These are phyloP conservation scores for Cheilosia vernalis DNA, from an alignment of 2,888 invertebrate species.

Conservation along the genomic window DNA sequence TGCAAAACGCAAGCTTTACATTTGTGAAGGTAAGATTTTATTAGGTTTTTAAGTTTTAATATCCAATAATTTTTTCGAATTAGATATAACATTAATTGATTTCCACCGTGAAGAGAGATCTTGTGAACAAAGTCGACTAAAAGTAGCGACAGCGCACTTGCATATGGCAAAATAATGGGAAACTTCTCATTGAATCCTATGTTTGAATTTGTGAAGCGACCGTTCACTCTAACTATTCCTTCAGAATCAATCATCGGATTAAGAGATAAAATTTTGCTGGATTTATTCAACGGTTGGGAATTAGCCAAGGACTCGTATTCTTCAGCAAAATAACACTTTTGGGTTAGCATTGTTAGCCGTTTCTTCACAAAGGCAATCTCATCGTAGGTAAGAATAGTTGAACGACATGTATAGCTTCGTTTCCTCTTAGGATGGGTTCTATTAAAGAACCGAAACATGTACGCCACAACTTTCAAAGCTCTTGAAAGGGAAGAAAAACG, in stretches of 20 bases:
- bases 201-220: slow-evolving; percentile 3
- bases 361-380: slow-evolving; percentile 5
- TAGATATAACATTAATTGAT: too few relatives aligned
- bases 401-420: background rate
- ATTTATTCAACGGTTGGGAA: background rate
- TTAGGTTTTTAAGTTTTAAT: too few relatives aligned
- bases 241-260: slow-evolving; percentile 4
- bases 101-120: too few relatives aligned
- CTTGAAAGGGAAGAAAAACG: background rate
- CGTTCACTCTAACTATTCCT: slow-evolving; percentile 2
- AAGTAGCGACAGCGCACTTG: too few relatives aligned
- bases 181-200: slow-evolving; percentile 18
- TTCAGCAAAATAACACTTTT: slow-evolving; percentile 10
- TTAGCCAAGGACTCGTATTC: slow-evolving; percentile 2
- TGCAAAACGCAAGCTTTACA: slow-evolving; percentile 28
- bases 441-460: slow-evolving; percentile 18
- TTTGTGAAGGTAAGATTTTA: too few relatives aligned
- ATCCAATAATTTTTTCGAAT: too few relatives aligned
- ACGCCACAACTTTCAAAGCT: slow-evolving; percentile 5
- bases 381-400: background rate
- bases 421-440: background rate
- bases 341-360: background rate
- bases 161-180: slow-evolving; percentile 10
- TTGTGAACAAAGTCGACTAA: too few relatives aligned
- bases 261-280: slow-evolving; percentile 10